Evolutionary conservation across 2,113 vertebrate species (phyloP), one percentile per base, ranked within the genome.

Genomic region (Petaurus breviceps): DNA sequence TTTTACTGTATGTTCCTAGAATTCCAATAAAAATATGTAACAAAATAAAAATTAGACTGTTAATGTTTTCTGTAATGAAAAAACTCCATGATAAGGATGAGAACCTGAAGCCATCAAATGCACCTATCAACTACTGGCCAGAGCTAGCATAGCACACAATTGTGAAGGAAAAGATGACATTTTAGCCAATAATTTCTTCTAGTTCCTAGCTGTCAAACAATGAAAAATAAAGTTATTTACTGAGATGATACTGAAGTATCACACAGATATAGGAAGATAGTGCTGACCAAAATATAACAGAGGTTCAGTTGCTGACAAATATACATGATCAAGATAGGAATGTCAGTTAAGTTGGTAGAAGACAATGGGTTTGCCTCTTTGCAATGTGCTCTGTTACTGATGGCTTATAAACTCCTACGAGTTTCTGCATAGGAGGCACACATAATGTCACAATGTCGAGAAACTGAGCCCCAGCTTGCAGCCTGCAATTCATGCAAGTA

Each of bases 11-110:
- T 55, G 90, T 92, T 94, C 19, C 37, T 96, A 9, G 8, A 92
- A 90, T 91, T 95, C 54, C 92, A 94, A 94, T 28, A 92, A 93
- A 94, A 95, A 91, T 53, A 31, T 51, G 91, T 92, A 96, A 55
- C n/a, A 84, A 52, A 93, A 51, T 49, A 54, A 51, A 46, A 93
- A 37, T 68, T 68, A 68, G 14, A 68, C 93, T 37, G 5, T 91
- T 49, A 37, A 0, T 84, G 47, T 90, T 93, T 92, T 84, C 43
- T 50, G n/a, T 96, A 61, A 61, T 92, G 90, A 31, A 92, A 95
- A 47, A 50, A 2, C 68, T 0, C 46, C 61, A 16, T 90, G 49
- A 37, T 51, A 1, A 61, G 9, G n/a, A 52, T 57, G 90, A 4
- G 3, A 0, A n/a, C 31, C 51, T 89, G 57, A 28, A 22, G 12